These are phyloP conservation scores for Melolontha melolontha DNA, from an alignment of 2,888 invertebrate genomes.

Conservation along the genomic window DNA sequence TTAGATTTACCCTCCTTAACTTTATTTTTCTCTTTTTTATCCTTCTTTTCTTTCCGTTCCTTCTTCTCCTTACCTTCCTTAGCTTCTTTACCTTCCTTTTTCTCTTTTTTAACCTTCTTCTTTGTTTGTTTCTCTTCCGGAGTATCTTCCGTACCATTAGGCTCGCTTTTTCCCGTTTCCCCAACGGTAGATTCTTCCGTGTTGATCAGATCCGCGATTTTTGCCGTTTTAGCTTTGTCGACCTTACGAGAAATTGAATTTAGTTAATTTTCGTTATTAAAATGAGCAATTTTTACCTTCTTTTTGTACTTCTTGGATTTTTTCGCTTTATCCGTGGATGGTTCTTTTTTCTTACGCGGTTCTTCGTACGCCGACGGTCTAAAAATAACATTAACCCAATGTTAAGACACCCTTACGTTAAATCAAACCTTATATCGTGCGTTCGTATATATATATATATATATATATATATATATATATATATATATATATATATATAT, in stretches of 20 bases:
- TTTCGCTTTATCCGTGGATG: conserved; percentile 52
- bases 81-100: conserved; percentile 61
- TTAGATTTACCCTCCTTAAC: conserved; percentile 64
- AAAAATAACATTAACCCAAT: conserved; percentile 41
- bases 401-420: conserved; percentile 4
- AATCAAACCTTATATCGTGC: conserved; percentile 1
- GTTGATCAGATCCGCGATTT: conserved; percentile 11
- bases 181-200: conserved; percentile 18
- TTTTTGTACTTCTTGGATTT: conserved; percentile 61
- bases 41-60: conserved; percentile 51
- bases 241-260: conserved; percentile 56
- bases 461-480: no score
- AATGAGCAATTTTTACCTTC: conserved; percentile 52
- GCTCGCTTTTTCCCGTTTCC: conserved; percentile 53
- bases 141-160: conserved; percentile 52
- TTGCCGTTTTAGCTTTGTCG: conserved; percentile 66
- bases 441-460: conserved; percentile 17
- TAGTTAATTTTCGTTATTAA: conserved; percentile 38
- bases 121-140: conserved; percentile 43
- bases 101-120: conserved; percentile 45
- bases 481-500: no score
- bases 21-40: conserved; percentile 56
- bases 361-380: conserved; percentile 49
- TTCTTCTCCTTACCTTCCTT: conserved; percentile 53
- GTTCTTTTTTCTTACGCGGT: conserved; percentile 48